A percentile compares a stretch with the other conserved stretches of the same genome.
These are phyloP conservation scores for Phyllotreta cruciferae DNA, from an alignment of 2,888 invertebrate species.

Conservation along the genomic window DNA sequence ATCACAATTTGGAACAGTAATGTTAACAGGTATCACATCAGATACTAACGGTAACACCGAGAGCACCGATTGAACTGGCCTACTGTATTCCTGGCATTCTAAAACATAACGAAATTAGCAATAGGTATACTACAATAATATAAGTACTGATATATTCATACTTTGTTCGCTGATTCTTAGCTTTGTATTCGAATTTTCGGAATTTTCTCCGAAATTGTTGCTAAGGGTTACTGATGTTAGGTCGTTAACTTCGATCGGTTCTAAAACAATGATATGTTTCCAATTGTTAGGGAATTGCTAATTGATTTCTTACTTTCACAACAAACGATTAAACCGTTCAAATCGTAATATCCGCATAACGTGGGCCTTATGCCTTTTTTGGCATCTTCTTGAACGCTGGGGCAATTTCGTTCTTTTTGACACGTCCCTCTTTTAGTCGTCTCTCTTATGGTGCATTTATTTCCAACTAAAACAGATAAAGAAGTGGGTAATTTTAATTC, in stretches of 20 bases:
- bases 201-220: background rate
- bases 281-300: background rate
- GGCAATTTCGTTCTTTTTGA: constrained; percentile 50
- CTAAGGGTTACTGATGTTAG: background rate
- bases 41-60: constrained; percentile 65
- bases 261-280: constrained; percentile 4
- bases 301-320: constrained; percentile 48
- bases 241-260: constrained; percentile 9
- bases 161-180: constrained; percentile 52
- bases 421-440: constrained; percentile 48
- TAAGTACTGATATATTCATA: constrained; percentile 37
- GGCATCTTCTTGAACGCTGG: constrained; percentile 49
- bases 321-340: constrained; percentile 52
- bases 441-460: constrained; percentile 44
- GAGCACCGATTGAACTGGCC: constrained; percentile 60
- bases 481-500: background rate
- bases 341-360: constrained; percentile 51
- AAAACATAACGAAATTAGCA: constrained; percentile 3
- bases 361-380: constrained; percentile 51
- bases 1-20: constrained; percentile 63
- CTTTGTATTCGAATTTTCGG: constrained; percentile 4
- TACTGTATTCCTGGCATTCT: constrained; percentile 68
- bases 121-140: background rate
- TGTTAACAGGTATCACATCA: constrained; percentile 59
- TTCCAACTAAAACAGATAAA: constrained; percentile 46